These are phyloP conservation scores for Mesorhabditis belari DNA, from an alignment of 2,888 invertebrate genomes.

Conservation along the genomic window DNA sequence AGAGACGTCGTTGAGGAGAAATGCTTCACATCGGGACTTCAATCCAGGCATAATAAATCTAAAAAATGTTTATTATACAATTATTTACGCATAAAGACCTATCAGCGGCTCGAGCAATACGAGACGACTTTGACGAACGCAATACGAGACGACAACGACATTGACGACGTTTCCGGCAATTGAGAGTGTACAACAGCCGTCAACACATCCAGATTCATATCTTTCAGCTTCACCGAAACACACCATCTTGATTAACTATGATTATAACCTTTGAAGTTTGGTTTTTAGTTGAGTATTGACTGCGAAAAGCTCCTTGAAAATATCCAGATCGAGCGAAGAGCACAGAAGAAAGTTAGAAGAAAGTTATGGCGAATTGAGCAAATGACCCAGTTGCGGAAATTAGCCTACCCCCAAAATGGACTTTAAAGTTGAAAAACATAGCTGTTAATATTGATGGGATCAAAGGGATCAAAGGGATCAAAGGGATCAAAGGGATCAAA, in stretches of 20 bases:
- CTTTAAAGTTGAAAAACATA: no score
- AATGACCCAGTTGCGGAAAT: no score
- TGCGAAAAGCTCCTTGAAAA: slow-evolving; percentile 92
- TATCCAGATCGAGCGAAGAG: slow-evolving; percentile 92
- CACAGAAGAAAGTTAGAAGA: no score
- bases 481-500: no score
- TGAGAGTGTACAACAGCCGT: slow-evolving; percentile 84
- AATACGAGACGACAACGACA: no score
- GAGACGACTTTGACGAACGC: slow-evolving; percentile 90
- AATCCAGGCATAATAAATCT: background rate
- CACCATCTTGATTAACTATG: background rate
- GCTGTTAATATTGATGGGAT: no score
- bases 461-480: no score
- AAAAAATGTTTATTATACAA: background rate
- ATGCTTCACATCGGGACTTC: background rate
- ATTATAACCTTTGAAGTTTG: slow-evolving; percentile 68
- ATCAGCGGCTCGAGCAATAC: slow-evolving; percentile 90
- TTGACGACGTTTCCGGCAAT: slow-evolving; percentile 66
- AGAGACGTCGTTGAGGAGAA: background rate
- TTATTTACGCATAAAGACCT: slow-evolving; percentile 60
- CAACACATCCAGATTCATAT: slow-evolving; percentile 68
- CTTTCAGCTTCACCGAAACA: slow-evolving; percentile 6
- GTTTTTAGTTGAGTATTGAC: slow-evolving; percentile 79
- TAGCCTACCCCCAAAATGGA: no score
- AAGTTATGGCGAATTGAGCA: no score